Conservation (phyloP, 2,888 invertebrate genomes). For the Zaprionus obscuricornis region DNA sequence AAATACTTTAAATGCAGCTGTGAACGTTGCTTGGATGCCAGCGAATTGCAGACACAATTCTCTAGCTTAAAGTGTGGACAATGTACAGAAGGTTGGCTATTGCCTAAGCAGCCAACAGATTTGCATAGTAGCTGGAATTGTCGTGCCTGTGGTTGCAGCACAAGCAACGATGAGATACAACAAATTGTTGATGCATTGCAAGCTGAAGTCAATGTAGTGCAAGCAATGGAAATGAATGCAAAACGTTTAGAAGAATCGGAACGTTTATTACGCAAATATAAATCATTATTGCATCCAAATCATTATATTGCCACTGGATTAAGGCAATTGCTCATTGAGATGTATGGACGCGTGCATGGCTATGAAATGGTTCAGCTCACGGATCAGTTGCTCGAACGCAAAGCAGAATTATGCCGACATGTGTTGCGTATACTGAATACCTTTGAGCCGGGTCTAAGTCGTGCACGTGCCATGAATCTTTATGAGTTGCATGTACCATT, state of each 20-base stretch:
- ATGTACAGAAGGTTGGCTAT: conserved; percentile 88
- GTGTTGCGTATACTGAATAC: conserved; percentile 88
- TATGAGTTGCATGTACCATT: conserved; percentile 93
- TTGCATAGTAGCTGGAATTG: conserved; percentile 79
- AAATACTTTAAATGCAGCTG: conserved; percentile 93
- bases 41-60: conserved; percentile 91
- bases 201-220: conserved; percentile 87
- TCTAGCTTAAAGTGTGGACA: conserved; percentile 91
- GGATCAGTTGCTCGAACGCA: conserved; percentile 89
- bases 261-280: conserved; percentile 86
- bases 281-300: conserved; percentile 89
- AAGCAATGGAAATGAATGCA: conserved; percentile 85
- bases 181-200: conserved; percentile 87
- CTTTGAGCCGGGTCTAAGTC: conserved; percentile 90
- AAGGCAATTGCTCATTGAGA: conserved; percentile 88
- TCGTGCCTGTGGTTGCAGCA: conserved; percentile 86
- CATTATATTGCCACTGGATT: conserved; percentile 89
- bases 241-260: conserved; percentile 88
- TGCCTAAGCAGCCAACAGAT: conserved; percentile 86
- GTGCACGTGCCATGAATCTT: conserved; percentile 90
- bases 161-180: conserved; percentile 86
- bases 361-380: conserved; percentile 89
- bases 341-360: conserved; percentile 90
- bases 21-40: conserved; percentile 89
- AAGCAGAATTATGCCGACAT: conserved; percentile 89